phyloP scores from a whole-genome alignment of 2,888 invertebrate genomes.

The Habrosyne pyritoides region DNA sequence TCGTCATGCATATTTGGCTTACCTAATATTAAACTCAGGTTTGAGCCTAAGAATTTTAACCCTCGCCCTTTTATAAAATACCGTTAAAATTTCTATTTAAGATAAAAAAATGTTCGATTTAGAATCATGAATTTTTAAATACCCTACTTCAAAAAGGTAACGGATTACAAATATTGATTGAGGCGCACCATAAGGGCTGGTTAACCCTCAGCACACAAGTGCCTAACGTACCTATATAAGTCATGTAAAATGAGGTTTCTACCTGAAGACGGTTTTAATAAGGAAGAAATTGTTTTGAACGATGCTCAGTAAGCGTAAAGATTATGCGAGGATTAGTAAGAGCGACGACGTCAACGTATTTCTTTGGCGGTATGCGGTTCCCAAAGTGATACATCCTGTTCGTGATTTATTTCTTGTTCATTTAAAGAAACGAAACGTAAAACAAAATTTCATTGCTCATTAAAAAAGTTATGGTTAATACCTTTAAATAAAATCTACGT shows the following conservation, averaged over 20 bases:
- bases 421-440: too few species aligned
- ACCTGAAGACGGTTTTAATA: conserved; percentile 73
- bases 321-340: conserved; percentile 70
- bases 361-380: conserved; percentile 36
- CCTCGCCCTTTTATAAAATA: background rate
- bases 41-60: background rate
- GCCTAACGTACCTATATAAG: conserved; percentile 13
- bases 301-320: conserved; percentile 76
- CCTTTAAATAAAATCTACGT: too few species aligned
- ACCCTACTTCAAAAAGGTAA: conserved; percentile 32
- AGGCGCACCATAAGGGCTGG: conserved; percentile 52
- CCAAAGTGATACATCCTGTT: conserved; percentile 43
- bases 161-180: conserved; percentile 59
- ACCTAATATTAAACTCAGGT: too few species aligned
- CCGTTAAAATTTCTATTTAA: background rate
- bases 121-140: conserved; percentile 31
- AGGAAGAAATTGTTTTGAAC: conserved; percentile 80
- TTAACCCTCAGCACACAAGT: conserved; percentile 18
- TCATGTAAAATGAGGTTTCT: conserved; percentile 44
- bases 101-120: background rate
- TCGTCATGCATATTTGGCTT: background rate
- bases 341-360: conserved; percentile 55
- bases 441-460: too few species aligned
- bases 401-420: background rate
- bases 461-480: too few species aligned